phyloP scores from a whole-genome alignment of 2,888 invertebrate species.

The Philereme vetulata region DNA sequence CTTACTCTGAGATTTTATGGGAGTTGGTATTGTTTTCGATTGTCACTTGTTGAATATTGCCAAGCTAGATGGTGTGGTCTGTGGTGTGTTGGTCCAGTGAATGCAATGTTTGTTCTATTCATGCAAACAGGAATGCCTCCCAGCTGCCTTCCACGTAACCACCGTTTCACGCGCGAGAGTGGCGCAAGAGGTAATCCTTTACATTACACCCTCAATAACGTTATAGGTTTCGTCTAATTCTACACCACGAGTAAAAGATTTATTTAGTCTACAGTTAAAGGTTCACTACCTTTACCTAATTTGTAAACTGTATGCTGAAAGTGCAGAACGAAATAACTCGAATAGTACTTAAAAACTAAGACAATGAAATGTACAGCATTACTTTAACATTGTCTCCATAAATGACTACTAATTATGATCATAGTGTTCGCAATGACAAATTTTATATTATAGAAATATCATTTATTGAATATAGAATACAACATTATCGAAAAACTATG shows the following conservation, averaged over 20 bases:
- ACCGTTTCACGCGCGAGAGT: conserved; percentile 45
- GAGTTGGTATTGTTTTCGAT: conserved; percentile 5
- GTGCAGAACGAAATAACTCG: conserved; percentile 80
- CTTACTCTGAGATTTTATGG: no score
- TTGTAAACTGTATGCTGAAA: conserved; percentile 76
- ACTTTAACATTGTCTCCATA: conserved; percentile 74
- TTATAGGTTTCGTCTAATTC: conserved; percentile 71
- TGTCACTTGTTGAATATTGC: conserved; percentile 15
- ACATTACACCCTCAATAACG: conserved; percentile 61
- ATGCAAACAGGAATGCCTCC: conserved; percentile 37
- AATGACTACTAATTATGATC: conserved; percentile 76
- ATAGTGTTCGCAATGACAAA: conserved; percentile 79
- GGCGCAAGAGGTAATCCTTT: conserved; percentile 60
- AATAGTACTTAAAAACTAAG: conserved; percentile 80
- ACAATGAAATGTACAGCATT: conserved; percentile 80
- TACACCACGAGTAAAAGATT: conserved; percentile 76
- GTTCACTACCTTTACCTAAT: conserved; percentile 70
- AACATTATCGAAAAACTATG: conserved; percentile 82
- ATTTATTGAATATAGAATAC: conserved; percentile 83
- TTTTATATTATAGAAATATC: conserved; percentile 81
- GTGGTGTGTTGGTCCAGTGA: conserved; percentile 32
- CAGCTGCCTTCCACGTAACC: conserved; percentile 52
- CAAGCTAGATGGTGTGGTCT: conserved; percentile 18
- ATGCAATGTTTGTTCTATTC: conserved; percentile 22
- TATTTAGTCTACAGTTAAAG: conserved; percentile 72